phyloP scores from a whole-genome alignment of 2,113 vertebrate species.

The Spea bombifrons region DNA sequence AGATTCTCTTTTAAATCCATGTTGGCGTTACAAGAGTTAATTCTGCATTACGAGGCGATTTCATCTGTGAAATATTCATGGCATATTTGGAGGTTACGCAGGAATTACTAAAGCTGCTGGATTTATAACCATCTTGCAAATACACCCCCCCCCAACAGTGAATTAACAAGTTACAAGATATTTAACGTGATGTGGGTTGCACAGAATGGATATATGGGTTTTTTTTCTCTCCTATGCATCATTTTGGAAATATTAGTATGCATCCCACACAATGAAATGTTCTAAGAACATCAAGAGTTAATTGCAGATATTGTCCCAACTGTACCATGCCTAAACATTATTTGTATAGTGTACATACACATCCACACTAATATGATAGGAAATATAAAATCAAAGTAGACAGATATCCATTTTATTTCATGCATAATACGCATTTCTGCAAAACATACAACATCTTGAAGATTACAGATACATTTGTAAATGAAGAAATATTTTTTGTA shows the following conservation, averaged over 20 bases:
- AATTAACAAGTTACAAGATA: constrained; percentile 11
- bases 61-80: constrained; percentile 40
- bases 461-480: not conserved
- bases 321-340: no score
- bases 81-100: constrained; percentile 11
- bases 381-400: not conserved
- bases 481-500: not conserved
- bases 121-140: constrained; percentile 32
- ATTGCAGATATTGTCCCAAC: not conserved
- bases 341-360: no score
- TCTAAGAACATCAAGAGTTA: not conserved
- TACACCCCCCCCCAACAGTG: constrained; percentile 10
- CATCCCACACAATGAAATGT: not conserved
- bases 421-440: not conserved
- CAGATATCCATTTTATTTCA: not conserved
- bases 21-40: not conserved
- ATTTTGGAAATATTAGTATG: not conserved
- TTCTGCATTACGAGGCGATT: constrained; percentile 15
- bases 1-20: constrained; percentile 4
- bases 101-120: constrained; percentile 13
- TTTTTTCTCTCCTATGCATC: not conserved
- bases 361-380: not conserved
- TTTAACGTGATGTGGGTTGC: constrained; percentile 8
- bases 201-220: not conserved
- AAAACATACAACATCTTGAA: not conserved